Evolutionary conservation across 2,888 invertebrate genomes (phyloP).

Genomic region (Ptycholaimellus sp.): DNA sequence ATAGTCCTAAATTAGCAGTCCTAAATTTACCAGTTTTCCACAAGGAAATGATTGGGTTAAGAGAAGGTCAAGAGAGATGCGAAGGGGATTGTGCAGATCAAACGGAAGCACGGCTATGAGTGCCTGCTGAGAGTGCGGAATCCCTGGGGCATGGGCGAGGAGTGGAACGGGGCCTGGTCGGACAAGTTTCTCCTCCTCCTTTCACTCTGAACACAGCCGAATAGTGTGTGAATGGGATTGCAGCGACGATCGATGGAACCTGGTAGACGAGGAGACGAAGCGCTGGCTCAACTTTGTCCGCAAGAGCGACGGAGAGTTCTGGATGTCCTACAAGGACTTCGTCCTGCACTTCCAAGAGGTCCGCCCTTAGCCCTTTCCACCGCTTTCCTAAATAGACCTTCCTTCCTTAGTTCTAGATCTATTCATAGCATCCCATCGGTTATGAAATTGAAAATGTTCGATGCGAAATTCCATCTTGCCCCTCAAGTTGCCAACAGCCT

Average conservation of each 20-base stretch:
- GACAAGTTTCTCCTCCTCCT: slow-evolving; percentile 26
- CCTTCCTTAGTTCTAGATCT: too few relatives aligned
- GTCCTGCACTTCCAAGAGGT: slow-evolving; percentile 29
- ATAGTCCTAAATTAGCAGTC: too few relatives aligned
- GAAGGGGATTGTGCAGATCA: slow-evolving; percentile 3
- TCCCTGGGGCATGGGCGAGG: slow-evolving; percentile 32
- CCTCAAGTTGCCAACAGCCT: too few relatives aligned
- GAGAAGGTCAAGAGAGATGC: too few relatives aligned
- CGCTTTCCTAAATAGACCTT: too few relatives aligned
- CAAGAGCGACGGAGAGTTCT: slow-evolving; percentile 31
- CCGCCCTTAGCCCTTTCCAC: too few relatives aligned
- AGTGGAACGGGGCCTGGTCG: slow-evolving; percentile 33
- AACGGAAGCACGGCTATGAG: slow-evolving; percentile 10
- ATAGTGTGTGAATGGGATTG: not conserved
- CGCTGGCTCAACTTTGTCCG: slow-evolving; percentile 20
- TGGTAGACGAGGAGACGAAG: slow-evolving; percentile 26
- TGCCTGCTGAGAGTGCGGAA: slow-evolving; percentile 29
- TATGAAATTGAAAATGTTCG: too few relatives aligned
- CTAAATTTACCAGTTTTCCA: too few relatives aligned
- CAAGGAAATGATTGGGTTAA: too few relatives aligned
- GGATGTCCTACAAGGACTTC: slow-evolving; percentile 32
- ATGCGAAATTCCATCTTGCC: too few relatives aligned
- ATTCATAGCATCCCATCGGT: too few relatives aligned
- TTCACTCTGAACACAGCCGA: not conserved
- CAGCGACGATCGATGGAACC: slow-evolving; percentile 29